These are phyloP conservation scores for Vandiemenella viatica DNA, from an alignment of 2,888 invertebrate genomes.

Conservation along the genomic window DNA sequence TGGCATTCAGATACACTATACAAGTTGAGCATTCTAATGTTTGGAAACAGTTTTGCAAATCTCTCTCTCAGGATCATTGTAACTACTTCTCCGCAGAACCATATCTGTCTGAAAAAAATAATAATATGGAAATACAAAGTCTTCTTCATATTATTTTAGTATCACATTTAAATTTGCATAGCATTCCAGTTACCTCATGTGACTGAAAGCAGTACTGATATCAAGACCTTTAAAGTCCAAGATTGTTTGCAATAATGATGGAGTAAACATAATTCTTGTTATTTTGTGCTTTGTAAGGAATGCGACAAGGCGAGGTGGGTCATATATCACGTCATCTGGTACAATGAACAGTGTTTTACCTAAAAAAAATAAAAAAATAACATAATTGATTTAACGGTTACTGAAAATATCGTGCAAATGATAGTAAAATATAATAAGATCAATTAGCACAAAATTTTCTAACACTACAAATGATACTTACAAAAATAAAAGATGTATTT, in stretches of 20 bases:
- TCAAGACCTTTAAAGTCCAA: conserved; percentile 18
- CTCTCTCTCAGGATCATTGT: conserved; percentile 19
- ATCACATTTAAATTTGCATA: too few species aligned
- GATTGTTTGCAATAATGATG: conserved; percentile 20
- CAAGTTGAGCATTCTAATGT: conserved; percentile 19
- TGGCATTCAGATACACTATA: conserved; percentile 22
- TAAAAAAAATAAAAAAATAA: conserved; percentile 9
- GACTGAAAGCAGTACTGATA: conserved; percentile 12
- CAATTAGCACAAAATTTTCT: too few species aligned
- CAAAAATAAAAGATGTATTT: neutral
- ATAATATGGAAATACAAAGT: neutral
- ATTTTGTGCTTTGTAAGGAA: conserved; percentile 18
- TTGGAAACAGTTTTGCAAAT: conserved; percentile 16
- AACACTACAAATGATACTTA: too few species aligned
- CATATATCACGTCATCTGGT: conserved; percentile 21
- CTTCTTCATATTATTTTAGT: too few species aligned
- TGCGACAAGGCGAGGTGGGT: conserved; percentile 18
- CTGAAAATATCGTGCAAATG: neutral
- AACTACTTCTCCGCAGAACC: conserved; percentile 21
- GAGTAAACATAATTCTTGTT: conserved; percentile 21
- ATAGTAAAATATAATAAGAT: neutral
- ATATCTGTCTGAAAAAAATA: conserved; percentile 17
- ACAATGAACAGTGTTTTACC: conserved; percentile 21
- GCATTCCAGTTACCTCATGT: conserved; percentile 15
- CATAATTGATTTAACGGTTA: too few species aligned